Percentiles rank a stretch among this genome's conserved stretches.
These are phyloP conservation scores for Junonia oenone DNA, from an alignment of 2,888 invertebrate genomes.

Conservation along the genomic window DNA sequence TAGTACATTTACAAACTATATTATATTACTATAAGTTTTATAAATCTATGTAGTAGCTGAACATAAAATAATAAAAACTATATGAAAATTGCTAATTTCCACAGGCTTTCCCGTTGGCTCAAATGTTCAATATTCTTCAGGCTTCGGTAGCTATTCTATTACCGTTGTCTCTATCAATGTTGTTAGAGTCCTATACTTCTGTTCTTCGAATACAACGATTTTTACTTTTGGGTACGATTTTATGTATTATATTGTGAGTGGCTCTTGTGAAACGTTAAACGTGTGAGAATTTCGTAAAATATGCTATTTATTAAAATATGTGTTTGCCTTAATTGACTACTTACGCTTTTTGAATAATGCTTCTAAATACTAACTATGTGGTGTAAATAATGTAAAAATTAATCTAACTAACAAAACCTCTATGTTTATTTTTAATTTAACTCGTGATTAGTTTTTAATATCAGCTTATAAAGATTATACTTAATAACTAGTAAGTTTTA, in stretches of 20 bases:
- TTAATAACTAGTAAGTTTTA: too few relatives aligned
- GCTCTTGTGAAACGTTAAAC: constrained; percentile 32
- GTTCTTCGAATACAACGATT: constrained; percentile 78
- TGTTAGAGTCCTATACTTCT: constrained; percentile 80
- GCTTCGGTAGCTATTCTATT: constrained; percentile 75
- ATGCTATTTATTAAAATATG: neutral
- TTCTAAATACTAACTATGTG: constrained; percentile 7
- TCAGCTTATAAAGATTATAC: too few relatives aligned
- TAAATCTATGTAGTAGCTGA: neutral
- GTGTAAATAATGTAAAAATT: neutral
- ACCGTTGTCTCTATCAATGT: constrained; percentile 71
- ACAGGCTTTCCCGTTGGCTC: constrained; percentile 86
- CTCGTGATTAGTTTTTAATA: too few relatives aligned
- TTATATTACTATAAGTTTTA: constrained; percentile 3
- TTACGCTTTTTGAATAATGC: constrained; percentile 1
- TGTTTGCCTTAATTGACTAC: neutral
- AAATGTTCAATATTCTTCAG: constrained; percentile 87
- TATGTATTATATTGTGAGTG: constrained; percentile 38
- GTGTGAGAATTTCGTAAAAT: constrained; percentile 6
- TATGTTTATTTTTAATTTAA: neutral
- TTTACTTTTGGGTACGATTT: constrained; percentile 76
- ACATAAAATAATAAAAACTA: constrained; percentile 1
- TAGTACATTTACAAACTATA: too few relatives aligned
- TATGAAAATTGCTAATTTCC: constrained; percentile 39
- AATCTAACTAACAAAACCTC: constrained; percentile 5